Base-by-base conservation (phyloP, 2,888 invertebrate species). In the Tenthredo notha region DNA sequence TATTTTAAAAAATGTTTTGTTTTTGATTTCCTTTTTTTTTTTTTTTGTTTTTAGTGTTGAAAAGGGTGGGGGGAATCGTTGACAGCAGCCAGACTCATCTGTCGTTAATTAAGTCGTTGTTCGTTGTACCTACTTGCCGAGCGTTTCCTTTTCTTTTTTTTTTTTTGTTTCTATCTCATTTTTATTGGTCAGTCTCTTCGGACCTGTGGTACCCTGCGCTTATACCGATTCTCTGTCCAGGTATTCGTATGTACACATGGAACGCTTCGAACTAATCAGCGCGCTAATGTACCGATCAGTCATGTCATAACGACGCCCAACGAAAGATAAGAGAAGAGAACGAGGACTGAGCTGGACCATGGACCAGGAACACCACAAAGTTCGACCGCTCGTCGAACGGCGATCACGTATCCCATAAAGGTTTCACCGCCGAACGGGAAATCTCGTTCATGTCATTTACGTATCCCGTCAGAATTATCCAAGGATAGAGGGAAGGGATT, bases 241-340 rank as follows among this genome's bases (percentile, higher is more conserved):
- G 83, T 83, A 80, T 83, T 83, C 83, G 83, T 47, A 70, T 70
- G 65, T 83, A 83, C 83, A 43, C 37, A 54, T 15, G 40, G 72
- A 67, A 67, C 37, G 82, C 61, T 29, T 18, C 18, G 86, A 86
- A 86, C 90, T 91, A 91, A 92, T 92, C 92, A 90, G 88, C 87
- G 77, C 88, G 88, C 91, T 92, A 92, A 92, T 92, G 92, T 90
- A 91, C 85, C 91, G 91, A 92, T 92, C 91, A 89, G 91, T 92
- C 92, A 92, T 91, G 90, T 90, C 88, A 87, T 88, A 85, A 87
- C 85, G 85, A 82, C 88, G 88, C 86, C 88, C 72, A 21, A 86
- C 84, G 70, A 85, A 84, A 88, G 88, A 90, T 88, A 89, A 91
- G 87, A 83, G 67, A 33, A 47, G 87, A 67, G 83, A 47, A 65